Conservation (phyloP, 2,888 invertebrate species). For the Phengaris alcon region DNA sequence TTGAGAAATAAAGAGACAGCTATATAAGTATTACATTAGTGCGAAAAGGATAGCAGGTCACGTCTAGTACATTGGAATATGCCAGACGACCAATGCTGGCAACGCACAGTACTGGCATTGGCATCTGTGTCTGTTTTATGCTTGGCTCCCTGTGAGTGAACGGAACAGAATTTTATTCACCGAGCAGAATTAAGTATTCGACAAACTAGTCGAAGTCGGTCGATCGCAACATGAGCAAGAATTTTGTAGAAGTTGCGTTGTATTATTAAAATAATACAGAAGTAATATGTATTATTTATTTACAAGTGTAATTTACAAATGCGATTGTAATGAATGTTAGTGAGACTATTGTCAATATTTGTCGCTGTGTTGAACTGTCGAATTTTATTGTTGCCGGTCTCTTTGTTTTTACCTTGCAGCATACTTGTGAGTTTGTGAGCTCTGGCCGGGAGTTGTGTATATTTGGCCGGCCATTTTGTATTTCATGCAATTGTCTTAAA, state of each 20-base stretch:
- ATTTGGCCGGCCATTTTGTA: constrained; percentile 72
- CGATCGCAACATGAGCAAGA: constrained; percentile 41
- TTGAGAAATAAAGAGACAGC: constrained; percentile 44
- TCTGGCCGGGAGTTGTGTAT: constrained; percentile 37
- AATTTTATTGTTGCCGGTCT: neutral
- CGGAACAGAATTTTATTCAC: constrained; percentile 56
- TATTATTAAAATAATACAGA: constrained; percentile 44
- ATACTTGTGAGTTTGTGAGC: constrained; percentile 36
- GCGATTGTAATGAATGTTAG: constrained; percentile 27
- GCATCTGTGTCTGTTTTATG: constrained; percentile 52
- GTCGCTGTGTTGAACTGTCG: neutral
- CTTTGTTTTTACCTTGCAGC: neutral
- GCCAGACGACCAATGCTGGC: constrained; percentile 67
- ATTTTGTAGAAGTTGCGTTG: constrained; percentile 35
- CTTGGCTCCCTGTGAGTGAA: constrained; percentile 56
- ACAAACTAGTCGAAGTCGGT: constrained; percentile 37
- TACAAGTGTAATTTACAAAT: constrained; percentile 44
- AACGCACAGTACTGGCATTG: constrained; percentile 59
- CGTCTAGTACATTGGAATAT: constrained; percentile 56
- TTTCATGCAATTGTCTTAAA: constrained; percentile 51
- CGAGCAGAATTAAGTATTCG: constrained; percentile 43
- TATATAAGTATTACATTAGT: constrained; percentile 37
- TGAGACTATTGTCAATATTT: constrained; percentile 2
- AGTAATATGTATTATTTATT: constrained; percentile 52
- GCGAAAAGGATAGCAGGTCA: constrained; percentile 49